Evolutionary conservation across 2,113 vertebrate genomes (phyloP).

Genomic region (Labrus mixtus): DNA sequence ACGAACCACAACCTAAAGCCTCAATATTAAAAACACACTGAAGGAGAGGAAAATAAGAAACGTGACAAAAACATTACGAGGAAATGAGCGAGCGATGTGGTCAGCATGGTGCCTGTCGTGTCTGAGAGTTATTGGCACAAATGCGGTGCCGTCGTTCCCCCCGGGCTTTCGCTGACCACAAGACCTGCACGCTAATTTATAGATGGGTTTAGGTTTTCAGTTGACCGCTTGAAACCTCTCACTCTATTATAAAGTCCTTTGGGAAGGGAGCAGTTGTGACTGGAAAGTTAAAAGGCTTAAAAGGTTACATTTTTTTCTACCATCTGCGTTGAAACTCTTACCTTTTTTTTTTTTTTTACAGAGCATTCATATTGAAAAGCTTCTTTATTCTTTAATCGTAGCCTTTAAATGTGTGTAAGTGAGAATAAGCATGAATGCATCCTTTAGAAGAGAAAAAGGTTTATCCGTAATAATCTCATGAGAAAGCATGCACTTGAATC

Average conservation of each 20-base stretch:
- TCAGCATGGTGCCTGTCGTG: slow-evolving; percentile 37
- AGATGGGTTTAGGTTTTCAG: slow-evolving; percentile 49
- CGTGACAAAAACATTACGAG: slow-evolving; percentile 4
- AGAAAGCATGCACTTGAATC: slow-evolving; percentile 10
- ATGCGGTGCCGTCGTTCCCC: slow-evolving; percentile 32
- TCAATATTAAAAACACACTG: slow-evolving; percentile 41
- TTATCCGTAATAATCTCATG: slow-evolving; percentile 13
- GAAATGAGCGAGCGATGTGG: slow-evolving; percentile 43
- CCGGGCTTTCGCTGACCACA: slow-evolving; percentile 34
- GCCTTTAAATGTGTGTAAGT: not conserved
- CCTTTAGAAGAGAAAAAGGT: slow-evolving; percentile 1
- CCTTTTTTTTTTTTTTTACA: not conserved
- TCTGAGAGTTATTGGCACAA: slow-evolving; percentile 46
- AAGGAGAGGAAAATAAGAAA: not conserved
- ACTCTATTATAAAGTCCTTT: slow-evolving; percentile 18
- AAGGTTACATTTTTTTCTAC: slow-evolving; percentile 39
- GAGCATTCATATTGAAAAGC: not conserved
- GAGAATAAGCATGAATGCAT: not conserved
- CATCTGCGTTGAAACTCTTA: slow-evolving; percentile 10
- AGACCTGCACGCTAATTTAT: slow-evolving; percentile 49
- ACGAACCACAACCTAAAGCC: slow-evolving; percentile 24
- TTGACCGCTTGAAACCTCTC: slow-evolving; percentile 21
- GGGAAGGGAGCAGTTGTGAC: slow-evolving; percentile 28
- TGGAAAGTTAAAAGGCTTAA: slow-evolving; percentile 37
- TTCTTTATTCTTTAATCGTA: not conserved